Evolutionary conservation across 2,113 vertebrate species (phyloP), one percentile per base, ranked within the genome.

Genomic region (Leucoraja erinaceus): DNA sequence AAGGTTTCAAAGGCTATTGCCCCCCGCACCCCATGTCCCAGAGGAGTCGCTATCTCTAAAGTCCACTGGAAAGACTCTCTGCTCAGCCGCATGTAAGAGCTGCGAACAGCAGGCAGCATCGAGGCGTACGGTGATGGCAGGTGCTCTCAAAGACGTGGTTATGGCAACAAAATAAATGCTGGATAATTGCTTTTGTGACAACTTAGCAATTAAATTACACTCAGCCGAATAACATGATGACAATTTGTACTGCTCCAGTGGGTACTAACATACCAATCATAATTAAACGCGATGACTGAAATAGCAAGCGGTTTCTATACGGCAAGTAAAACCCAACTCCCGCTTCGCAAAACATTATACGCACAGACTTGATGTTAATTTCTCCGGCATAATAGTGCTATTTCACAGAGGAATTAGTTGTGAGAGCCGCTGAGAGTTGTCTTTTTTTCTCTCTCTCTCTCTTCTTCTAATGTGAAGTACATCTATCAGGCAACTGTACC

Each of bases 151-250:
- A 96, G 96, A 97, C 96, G 97, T 97, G 97, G 97, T 98, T 98
- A 97, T 97, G 97, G 97, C 97, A 98, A 97, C 97, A 98, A 98
- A 97, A 98, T 98, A 98, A 98, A 98, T 97, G 97, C 98, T 95
- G 96, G 97, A 98, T 98, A 98, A 98, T 98, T 98, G 97, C 97
- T 98, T 98, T 98, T 98, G 97, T 98, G 97, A 98, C 98, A 98
- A 98, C 97, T 97, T 98, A 97, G 97, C 97, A 98, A 98, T 98
- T 98, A 98, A 98, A 98, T 98, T 98, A 98, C 97, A 97, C 97
- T 97, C 97, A 96, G 97, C 97, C 98, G 97, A 98, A 98, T 97
- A 98, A 98, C 98, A 98, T 98, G 98, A 98, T 98, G 97, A 97
- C 97, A 97, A 98, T 98, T 98, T 98, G 97, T 97, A 97, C 97